Evolutionary conservation across 2,888 invertebrate genomes (phyloP).

Genomic region (Schrankia costaestrigalis): DNA sequence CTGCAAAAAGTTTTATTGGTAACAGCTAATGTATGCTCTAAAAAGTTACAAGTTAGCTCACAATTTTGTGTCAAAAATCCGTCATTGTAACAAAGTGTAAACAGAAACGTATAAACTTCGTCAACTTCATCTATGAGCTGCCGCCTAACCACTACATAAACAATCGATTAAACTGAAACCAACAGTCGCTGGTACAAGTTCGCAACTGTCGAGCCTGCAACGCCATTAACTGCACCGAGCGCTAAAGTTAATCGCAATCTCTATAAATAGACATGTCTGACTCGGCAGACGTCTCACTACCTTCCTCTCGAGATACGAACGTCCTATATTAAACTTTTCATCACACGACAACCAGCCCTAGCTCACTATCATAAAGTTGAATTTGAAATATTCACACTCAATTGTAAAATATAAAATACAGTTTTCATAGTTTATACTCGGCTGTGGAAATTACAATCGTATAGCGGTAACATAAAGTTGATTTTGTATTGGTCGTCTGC

Average conservation of each 20-base stretch:
- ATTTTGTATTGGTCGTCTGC: constrained; percentile 18
- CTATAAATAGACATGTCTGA: constrained; percentile 74
- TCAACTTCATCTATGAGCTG: constrained; percentile 22
- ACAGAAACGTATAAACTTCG: constrained; percentile 9
- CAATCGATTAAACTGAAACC: constrained; percentile 45
- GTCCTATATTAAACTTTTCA: constrained; percentile 23
- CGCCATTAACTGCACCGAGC: constrained; percentile 45
- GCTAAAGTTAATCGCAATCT: constrained; percentile 59
- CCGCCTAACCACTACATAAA: constrained; percentile 36
- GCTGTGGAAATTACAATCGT: constrained; percentile 31
- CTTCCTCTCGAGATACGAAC: constrained; percentile 27
- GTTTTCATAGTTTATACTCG: constrained; percentile 23
- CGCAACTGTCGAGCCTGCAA: constrained; percentile 36
- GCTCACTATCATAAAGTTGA: constrained; percentile 9
- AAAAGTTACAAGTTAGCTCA: no score
- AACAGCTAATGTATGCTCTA: no score
- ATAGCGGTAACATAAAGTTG: constrained; percentile 31
- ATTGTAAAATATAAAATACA: constrained; percentile 29
- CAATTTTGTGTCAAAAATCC: not conserved
- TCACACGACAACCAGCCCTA: constrained; percentile 27
- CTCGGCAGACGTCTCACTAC: constrained; percentile 63
- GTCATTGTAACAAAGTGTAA: constrained; percentile 1
- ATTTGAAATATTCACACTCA: constrained; percentile 1
- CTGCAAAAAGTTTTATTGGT: not conserved
- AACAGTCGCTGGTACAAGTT: constrained; percentile 34